Evolutionary conservation across 2,113 vertebrate genomes (phyloP), one percentile per base, ranked within the genome.

Genomic region (Fulica atra): DNA sequence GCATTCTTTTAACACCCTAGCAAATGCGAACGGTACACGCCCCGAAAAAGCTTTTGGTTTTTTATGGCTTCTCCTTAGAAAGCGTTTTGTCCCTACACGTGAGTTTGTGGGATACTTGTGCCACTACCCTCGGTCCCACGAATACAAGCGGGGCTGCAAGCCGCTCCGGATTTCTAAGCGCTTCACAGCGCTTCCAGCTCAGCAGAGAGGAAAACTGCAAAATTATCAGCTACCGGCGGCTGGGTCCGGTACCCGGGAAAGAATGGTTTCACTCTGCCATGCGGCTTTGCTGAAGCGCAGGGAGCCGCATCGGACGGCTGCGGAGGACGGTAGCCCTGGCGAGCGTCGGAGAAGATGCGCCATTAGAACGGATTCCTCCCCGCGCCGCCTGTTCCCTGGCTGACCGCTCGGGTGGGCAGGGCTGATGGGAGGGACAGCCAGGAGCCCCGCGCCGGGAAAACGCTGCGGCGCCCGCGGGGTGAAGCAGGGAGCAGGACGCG

Each of bases 181-280:
- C 23, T 56, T 70, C 51, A 6, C 16, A 4, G n/a, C 1, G 29
- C 42, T 31, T 42, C 44, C 71, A 50, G 81, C 63, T 40, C 13
- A 16, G n/a, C 56, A 24, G 57, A 35, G 56, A 29, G 46, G 23
- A n/a, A 46, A 50, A 10, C 0, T 1, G 40, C 10, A 7, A 3
- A 23, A 8, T 13, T 2, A 23, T 2, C 5, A 13, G 54, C 17
- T 9, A 68, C 38, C 21, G n/a, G 2, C 3, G 23, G 33, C 68
- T 23, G 63, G 10, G 65, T 6, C 8, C 1, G 24, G 10, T 0
- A 6, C 9, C 16, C 29, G 1, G 73, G 40, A 24, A 6, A 24
- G 24, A 25, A 18, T 0, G 46, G 26, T 16, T 1, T 74, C 64
- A 0, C 3, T 11, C 5, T 19, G 35, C 31, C 38, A 1, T 0